Evolutionary conservation across 2,888 invertebrate species (phyloP).

Genomic region (Sinopyrophorus schimmeli): DNA sequence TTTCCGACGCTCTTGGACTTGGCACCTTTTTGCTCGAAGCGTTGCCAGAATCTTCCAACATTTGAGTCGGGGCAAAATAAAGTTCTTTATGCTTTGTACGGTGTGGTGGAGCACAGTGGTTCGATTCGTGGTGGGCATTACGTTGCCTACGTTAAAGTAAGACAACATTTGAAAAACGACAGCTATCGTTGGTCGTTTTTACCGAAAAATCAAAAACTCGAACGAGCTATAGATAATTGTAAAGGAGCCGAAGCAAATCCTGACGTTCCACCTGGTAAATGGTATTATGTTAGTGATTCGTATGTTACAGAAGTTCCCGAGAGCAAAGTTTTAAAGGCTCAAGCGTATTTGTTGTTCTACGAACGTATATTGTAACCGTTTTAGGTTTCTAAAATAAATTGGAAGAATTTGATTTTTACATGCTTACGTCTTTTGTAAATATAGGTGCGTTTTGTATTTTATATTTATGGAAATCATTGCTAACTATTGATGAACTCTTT

Average conservation of each 20-base stretch:
- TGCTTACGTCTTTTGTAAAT: no score
- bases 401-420: no score
- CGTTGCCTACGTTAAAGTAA: constrained; percentile 91
- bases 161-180: constrained; percentile 63
- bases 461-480: no score
- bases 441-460: no score
- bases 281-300: constrained; percentile 95
- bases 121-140: constrained; percentile 89
- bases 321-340: constrained; percentile 77
- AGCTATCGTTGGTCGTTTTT: constrained; percentile 75
- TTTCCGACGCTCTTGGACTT: constrained; percentile 86
- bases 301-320: constrained; percentile 81
- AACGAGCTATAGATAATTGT: constrained; percentile 52
- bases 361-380: constrained; percentile 78
- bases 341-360: constrained; percentile 96
- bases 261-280: constrained; percentile 70
- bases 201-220: constrained; percentile 55
- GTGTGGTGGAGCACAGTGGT: constrained; percentile 94
- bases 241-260: constrained; percentile 52
- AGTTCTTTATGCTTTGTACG: constrained; percentile 87
- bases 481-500: no score
- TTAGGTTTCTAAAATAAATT: constrained; percentile 5
- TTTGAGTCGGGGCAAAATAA: constrained; percentile 49
- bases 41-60: constrained; percentile 62
- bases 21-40: constrained; percentile 83